Base-by-base conservation (phyloP, 2,888 invertebrate genomes). In the Acronicta psi region DNA sequence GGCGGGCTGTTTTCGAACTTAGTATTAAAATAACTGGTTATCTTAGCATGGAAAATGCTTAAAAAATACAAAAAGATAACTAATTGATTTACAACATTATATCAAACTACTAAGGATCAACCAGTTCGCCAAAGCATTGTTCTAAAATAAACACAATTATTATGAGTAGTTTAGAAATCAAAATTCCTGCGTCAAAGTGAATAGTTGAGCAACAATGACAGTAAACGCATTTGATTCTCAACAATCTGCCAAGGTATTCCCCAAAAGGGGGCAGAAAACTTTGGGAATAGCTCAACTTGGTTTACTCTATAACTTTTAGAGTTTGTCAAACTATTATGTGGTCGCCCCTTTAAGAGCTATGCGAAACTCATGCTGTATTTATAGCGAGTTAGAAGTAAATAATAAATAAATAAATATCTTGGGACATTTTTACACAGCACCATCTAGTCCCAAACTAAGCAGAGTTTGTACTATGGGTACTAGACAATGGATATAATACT, bases 231-330 rank as follows among this genome's bases (percentile, higher is more conserved):
- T 79, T 79, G 61, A 73, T 74, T 68, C 54, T 29, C 44, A 75
- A 80, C 76, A 69, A 79, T 72, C 60, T 58, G 49, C 43, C 17
- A 55, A 64, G 65, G 52, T 63, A 80, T 79, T 61, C 53, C 41
- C 62, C 57, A 46, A 73, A 76, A 74, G 74, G 63, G 63, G 61
- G 56, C 43, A 69, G 71, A 76, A 77, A 81, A 80, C 79, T 83
- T 82, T 43, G 44, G 51, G 69, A 77, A 69, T 78, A 73, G 68
- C 76, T 69, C 65, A 75, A 83, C 71, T 82, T 74, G 62, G 66
- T 43, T 63, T 69, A 47, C 59, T 62, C 65, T 61, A 68, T 79
- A 76, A 75, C 69, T 76, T 76, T 71, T 61, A 42, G 70, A 77
- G 73, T 70, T 75, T 50, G 60, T 56, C 60, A 56, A 80, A 81